Evolutionary conservation across 35 echinoderm and acorn worm genomes (phyloP), one percentile per base, ranked within the genome.

Genomic region (Holothuria glaberrima): DNA sequence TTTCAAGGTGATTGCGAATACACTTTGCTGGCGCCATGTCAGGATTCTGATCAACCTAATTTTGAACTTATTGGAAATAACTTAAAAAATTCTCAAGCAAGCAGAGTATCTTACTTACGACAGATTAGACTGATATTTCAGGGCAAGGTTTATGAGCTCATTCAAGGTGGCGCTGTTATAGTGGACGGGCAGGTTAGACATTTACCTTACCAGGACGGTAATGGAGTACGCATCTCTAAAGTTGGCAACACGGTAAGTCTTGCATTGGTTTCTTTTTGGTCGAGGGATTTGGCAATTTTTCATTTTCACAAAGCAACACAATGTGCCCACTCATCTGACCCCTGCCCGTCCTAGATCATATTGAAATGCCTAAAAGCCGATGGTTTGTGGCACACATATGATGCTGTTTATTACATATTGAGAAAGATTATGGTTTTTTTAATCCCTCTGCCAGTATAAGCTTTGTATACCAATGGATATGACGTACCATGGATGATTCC

Each of bases 1-100:
- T 91, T 83, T 26, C 58, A 83, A 22, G 89, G 89, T 10, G 44
- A 83, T n/a, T 91, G 89, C 58, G 75, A 82, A 56, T 91, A 91
- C 77, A 83, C 76, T 5, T 70, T 91, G 35, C 57, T 91, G 9
- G 54, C 17, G 48, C 78, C 56, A 18, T 82, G 78, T 25, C 27
- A 27, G 22, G 57, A 56, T 19, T 25, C 18, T 82, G 79, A 28
- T 58, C 19, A 54, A 13, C 48, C 57, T 10, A 50, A 82, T 30
- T 82, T 82, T 58, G 25, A 82, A 58, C 30, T 82, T 24, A 82
- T 82, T 18, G 79, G 46, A 7, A 60, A 82, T 58, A 58, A 58
- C 17, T 30, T 75, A 4, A 75, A 75, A 41, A 41, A 30, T 22
- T 75, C 71, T 75, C 71, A 33, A 44, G 46, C 30, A 10, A 44